phyloP scores from a whole-genome alignment of 1,140 invertebrate genomes.

The Drosophila pandora region DNA sequence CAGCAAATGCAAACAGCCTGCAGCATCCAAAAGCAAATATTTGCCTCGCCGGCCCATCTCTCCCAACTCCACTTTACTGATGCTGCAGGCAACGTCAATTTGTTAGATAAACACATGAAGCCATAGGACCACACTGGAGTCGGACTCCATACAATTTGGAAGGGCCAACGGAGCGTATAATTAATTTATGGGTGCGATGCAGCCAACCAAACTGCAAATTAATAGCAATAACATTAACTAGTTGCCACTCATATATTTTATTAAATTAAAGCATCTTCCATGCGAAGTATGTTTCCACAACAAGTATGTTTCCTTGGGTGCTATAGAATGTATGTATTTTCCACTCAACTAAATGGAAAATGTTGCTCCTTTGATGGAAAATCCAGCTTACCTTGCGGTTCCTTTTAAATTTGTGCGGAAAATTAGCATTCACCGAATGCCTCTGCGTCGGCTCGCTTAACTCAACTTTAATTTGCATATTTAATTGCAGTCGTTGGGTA shows the following conservation, averaged over 20 bases:
- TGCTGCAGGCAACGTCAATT: constrained; percentile 28
- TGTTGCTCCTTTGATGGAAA: constrained; percentile 11
- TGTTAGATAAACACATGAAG: constrained; percentile 23
- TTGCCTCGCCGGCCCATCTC: constrained; percentile 20
- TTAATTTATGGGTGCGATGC: constrained; percentile 37
- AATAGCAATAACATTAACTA: constrained; percentile 1
- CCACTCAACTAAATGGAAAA: constrained; percentile 41
- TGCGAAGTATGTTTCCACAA: neutral
- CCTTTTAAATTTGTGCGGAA: constrained; percentile 9
- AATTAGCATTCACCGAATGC: constrained; percentile 12
- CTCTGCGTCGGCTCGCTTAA: constrained; percentile 1
- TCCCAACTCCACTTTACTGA: constrained; percentile 6
- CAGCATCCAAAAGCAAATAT: constrained; percentile 33
- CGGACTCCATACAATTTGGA: neutral
- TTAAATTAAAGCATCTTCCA: neutral
- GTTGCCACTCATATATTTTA: neutral
- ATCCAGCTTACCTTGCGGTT: neutral
- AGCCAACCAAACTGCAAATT: constrained; percentile 15
- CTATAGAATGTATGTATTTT: constrained; percentile 23
- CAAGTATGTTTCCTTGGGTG: neutral
- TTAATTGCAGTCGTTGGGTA: constrained; percentile 25
- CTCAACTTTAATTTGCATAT: constrained; percentile 37
- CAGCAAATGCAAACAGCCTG: constrained; percentile 14
- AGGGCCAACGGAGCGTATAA: constrained; percentile 39
- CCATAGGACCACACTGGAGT: constrained; percentile 7